These are phyloP conservation scores for Whitmania pigra DNA, from an alignment of 1,140 invertebrate species.

Conservation along the genomic window DNA sequence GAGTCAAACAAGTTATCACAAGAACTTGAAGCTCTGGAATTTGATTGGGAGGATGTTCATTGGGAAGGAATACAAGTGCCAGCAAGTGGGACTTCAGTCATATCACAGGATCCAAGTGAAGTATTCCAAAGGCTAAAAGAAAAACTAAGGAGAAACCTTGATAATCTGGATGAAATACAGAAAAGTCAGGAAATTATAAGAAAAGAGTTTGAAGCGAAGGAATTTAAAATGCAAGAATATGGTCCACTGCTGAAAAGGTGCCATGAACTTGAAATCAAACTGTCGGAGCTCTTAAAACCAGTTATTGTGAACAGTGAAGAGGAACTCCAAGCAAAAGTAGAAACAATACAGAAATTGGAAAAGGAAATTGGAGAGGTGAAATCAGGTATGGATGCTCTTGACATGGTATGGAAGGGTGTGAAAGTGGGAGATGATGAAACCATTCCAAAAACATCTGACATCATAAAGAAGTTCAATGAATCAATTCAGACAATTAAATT, in stretches of 20 bases:
- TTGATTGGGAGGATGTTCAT: not conserved
- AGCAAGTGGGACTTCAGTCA: not conserved
- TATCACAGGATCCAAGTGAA: not conserved
- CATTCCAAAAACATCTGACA: not conserved
- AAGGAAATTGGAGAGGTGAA: slow-evolving; percentile 8
- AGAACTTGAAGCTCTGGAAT: not conserved
- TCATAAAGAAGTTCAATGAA: not conserved
- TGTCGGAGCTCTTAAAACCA: not conserved
- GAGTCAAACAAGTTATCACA: slow-evolving; percentile 8
- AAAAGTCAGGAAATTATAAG: not conserved
- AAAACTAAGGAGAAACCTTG: not conserved
- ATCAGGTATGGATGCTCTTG: not conserved
- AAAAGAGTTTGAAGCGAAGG: not conserved
- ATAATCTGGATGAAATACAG: too few species aligned
- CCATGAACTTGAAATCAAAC: not conserved
- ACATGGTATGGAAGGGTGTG: not conserved
- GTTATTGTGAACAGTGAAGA: too few species aligned
- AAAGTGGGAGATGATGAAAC: not conserved
- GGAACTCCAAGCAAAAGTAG: too few species aligned
- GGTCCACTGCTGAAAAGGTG: not conserved
- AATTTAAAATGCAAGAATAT: not conserved
- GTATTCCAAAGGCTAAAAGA: not conserved
- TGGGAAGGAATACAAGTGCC: not conserved
- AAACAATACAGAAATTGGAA: not conserved
- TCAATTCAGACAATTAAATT: not conserved